Conservation (phyloP, 2,113 vertebrate species). For the Scartelaos histophorus region DNA sequence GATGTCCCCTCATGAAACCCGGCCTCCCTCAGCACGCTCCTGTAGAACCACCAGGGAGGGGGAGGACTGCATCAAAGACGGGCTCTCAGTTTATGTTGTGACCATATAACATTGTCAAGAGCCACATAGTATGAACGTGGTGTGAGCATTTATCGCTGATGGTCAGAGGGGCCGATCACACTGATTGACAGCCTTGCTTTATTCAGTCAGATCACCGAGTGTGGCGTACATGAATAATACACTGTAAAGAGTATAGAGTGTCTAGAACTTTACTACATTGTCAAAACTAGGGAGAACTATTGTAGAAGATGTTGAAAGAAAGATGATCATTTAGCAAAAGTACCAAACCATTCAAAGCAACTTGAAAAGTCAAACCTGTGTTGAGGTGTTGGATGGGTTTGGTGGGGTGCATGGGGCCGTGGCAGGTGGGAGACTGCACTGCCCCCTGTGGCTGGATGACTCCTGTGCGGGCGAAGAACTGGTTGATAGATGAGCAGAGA, state of each 20-base stretch:
- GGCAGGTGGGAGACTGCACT: conserved; percentile 85
- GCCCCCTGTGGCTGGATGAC: conserved; percentile 88
- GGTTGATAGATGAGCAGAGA: conserved; percentile 92
- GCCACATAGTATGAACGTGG: too few species aligned
- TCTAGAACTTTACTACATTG: too few species aligned
- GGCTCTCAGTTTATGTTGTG: too few species aligned
- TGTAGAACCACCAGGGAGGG: background rate
- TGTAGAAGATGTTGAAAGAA: background rate
- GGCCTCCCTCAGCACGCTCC: background rate
- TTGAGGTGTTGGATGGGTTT: conserved; percentile 88
- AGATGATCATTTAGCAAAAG: background rate
- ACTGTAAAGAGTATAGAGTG: too few species aligned
- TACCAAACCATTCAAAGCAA: background rate
- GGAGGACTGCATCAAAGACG: background rate
- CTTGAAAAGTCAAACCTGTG: conserved; percentile 74
- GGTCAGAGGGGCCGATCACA: too few species aligned
- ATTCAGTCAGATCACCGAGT: too few species aligned
- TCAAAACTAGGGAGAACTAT: too few species aligned
- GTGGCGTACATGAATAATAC: too few species aligned
- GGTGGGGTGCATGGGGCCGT: conserved; percentile 84
- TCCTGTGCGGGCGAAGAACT: conserved; percentile 90
- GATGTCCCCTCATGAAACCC: background rate
- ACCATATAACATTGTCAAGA: too few species aligned
- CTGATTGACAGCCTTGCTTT: too few species aligned
- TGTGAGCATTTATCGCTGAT: too few species aligned